These are phyloP conservation scores for Nibea coibor DNA, from an alignment of 2,113 vertebrate species.

Conservation along the genomic window DNA sequence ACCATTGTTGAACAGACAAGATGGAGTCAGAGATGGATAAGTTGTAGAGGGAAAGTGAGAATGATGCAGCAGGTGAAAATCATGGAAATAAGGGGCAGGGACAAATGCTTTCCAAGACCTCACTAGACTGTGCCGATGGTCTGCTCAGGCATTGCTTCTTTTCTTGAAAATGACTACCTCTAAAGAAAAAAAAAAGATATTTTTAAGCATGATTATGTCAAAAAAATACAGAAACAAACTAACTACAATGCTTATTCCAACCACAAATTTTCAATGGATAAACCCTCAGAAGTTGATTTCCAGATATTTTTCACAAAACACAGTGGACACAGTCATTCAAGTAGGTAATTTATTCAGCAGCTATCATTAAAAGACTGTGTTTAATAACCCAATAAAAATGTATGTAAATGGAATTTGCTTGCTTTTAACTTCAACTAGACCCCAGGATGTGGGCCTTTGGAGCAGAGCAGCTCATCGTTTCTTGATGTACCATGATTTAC, in stretches of 20 bases:
- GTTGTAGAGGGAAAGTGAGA: background rate
- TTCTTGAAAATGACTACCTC: background rate
- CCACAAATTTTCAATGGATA: background rate
- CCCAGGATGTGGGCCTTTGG: slow-evolving; percentile 7
- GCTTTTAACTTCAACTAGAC: slow-evolving; percentile 19
- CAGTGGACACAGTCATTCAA: background rate
- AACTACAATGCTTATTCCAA: background rate
- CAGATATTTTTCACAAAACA: background rate
- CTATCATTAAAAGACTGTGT: slow-evolving; percentile 1
- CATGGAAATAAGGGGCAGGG: background rate
- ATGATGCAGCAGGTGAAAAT: background rate
- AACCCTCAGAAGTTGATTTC: background rate
- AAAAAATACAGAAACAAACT: background rate
- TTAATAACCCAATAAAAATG: slow-evolving; percentile 8
- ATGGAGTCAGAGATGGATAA: background rate
- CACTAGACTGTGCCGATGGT: background rate
- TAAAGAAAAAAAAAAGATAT: background rate
- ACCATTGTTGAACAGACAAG: background rate
- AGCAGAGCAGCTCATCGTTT: slow-evolving; percentile 14
- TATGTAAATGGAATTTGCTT: background rate
- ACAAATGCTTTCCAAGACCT: background rate
- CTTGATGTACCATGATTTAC: slow-evolving; percentile 40
- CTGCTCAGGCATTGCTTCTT: no score
- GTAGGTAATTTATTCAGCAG: slow-evolving; percentile 1
- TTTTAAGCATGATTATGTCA: background rate